Conservation (phyloP, 2,113 vertebrate genomes). For the Solea solea region DNA sequence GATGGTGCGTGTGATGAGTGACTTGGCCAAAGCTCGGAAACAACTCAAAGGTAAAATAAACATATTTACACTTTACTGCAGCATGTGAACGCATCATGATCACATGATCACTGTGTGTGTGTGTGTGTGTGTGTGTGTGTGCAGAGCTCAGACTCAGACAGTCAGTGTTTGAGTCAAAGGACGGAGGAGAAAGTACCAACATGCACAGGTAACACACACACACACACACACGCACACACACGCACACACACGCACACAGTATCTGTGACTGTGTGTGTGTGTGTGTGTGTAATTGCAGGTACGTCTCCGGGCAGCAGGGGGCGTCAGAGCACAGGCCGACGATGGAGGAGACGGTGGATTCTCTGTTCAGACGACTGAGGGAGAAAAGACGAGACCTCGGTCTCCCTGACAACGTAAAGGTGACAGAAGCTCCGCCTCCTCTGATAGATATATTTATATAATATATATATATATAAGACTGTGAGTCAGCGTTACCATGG, state of each 20-base stretch:
- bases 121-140: conserved; percentile 17
- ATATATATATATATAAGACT: no score
- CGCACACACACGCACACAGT: neutral
- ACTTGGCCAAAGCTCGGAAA: conserved; percentile 91
- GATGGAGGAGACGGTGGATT: conserved; percentile 87
- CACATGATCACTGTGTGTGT: neutral
- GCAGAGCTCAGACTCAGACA: conserved; percentile 90
- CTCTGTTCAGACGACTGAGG: conserved; percentile 79
- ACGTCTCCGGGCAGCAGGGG: conserved; percentile 73
- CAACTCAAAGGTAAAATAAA: conserved; percentile 90
- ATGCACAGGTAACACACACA: conserved; percentile 64
- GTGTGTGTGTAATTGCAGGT: conserved; percentile 47
- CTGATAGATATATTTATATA: no score
- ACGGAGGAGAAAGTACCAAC: conserved; percentile 43
- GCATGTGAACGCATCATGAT: neutral
- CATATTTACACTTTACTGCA: neutral
- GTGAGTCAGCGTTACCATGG: no score
- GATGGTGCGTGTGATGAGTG: conserved; percentile 92
- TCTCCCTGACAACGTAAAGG: conserved; percentile 89
- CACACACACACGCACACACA: neutral
- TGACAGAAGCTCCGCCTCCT: conserved; percentile 64
- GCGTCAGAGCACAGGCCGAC: conserved; percentile 75
- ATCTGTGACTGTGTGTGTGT: neutral
- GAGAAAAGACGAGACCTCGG: conserved; percentile 86
- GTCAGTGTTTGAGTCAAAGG: conserved; percentile 84